Conservation (phyloP, 23 tunicate species). For the Trididemnum miniatum region DNA sequence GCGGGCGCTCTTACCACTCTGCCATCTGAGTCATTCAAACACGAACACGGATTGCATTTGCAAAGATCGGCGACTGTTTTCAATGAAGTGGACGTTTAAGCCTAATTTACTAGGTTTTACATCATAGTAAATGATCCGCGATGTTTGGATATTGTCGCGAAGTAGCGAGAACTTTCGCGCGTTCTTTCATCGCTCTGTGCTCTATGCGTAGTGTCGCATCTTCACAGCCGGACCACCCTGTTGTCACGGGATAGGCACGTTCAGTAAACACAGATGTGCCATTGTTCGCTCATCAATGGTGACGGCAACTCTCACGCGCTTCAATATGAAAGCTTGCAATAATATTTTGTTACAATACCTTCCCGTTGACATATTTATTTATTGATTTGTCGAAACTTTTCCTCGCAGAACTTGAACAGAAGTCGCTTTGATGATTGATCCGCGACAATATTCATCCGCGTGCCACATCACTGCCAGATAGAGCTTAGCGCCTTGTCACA, state of each 20-base stretch:
- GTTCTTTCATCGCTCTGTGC: not conserved
- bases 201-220: not conserved
- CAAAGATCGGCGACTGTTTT: no score
- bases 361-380: not conserved
- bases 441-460: not conserved
- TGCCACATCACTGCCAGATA: not conserved
- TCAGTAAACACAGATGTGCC: slow-evolving; percentile 5
- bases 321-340: not conserved
- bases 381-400: no score
- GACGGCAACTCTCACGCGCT: not conserved
- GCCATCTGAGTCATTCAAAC: no score
- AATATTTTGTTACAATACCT: slow-evolving; percentile 7
- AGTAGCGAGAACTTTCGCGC: not conserved
- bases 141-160: no score
- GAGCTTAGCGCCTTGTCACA: not conserved
- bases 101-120: no score
- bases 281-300: not conserved
- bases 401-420: no score
- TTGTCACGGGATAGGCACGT: not conserved
- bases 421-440: not conserved
- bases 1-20: no score
- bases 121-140: no score
- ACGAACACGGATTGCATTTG: no score
- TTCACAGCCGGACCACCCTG: not conserved
- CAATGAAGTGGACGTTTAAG: no score